These are phyloP conservation scores for Eriocheir sinensis DNA, from an alignment of 1,140 invertebrate species.

Conservation along the genomic window DNA sequence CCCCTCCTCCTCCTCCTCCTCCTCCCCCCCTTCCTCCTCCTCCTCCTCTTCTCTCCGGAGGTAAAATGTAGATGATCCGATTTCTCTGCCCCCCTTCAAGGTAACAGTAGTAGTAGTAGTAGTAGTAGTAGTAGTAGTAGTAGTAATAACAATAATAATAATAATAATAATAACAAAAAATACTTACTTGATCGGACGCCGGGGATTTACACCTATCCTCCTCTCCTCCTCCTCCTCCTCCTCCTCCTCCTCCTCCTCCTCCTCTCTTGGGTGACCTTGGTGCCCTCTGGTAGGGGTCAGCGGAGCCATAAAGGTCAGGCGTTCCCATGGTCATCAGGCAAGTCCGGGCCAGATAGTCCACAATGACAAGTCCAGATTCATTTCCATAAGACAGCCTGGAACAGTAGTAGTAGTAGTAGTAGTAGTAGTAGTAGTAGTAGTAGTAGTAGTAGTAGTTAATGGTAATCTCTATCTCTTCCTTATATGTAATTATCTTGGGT, in stretches of 20 bases:
- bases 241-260: slow-evolving; percentile 53
- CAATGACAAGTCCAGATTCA: slow-evolving; percentile 95
- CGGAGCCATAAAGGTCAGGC: slow-evolving; percentile 92
- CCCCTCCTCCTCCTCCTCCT: slow-evolving; percentile 32
- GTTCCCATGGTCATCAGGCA: slow-evolving; percentile 93
- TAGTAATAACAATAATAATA: neutral
- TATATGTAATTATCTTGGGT: no score
- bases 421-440: neutral
- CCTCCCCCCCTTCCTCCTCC: slow-evolving; percentile 40
- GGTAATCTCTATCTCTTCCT: no score
- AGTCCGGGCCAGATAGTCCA: slow-evolving; percentile 96
- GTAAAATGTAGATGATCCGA: neutral
- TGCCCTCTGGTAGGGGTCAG: slow-evolving; percentile 93
- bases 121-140: neutral
- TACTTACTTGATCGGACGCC: slow-evolving; percentile 77
- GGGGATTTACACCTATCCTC: slow-evolving; percentile 71
- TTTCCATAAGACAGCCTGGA: slow-evolving; percentile 97
- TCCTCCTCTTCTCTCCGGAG: neutral
- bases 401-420: slow-evolving; percentile 35
- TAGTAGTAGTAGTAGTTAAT: neutral
- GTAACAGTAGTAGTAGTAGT: neutral
- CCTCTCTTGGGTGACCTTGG: slow-evolving; percentile 89
- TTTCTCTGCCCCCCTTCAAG: neutral
- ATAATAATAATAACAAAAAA: neutral
- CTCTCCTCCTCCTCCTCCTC: slow-evolving; percentile 79